Evolutionary conservation across 2,797 vertebrate genomes (phyloP), one percentile per base, ranked within the genome.

Genomic region (Poeciliopsis gracilis): DNA sequence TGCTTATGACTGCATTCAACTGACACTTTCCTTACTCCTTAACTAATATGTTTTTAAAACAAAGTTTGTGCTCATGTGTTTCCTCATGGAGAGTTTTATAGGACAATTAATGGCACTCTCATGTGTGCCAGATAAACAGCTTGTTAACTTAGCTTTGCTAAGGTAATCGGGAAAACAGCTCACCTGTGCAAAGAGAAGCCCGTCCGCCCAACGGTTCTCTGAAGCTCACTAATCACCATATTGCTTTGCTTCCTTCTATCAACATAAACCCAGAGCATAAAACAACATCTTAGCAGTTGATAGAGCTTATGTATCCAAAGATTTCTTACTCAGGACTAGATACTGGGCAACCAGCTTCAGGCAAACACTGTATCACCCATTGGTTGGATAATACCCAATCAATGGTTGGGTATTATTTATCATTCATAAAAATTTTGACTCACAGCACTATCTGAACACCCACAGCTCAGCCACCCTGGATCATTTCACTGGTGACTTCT

Each of bases 401-500:
- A 20, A 3, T 0, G 23, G 8, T 77, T 77, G 45, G 33, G 67
- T 79, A 16, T 82, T 75, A 38, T 79, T 79, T 45, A 46, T 78
- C 75, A 69, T 81, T 80, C 77, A 81, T 80, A 49, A 76, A 76
- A 77, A 73, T 88, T 80, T 78, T 18, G 63, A 78, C 43, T 72
- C 72, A 53, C 51, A 70, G 72, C 69, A 72, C 8, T 2, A 70
- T 46, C 53, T 77, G 72, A 77, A 13, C 71, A 73, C 83, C 59
- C 61, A 9, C 69, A 47, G 33, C 74, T 74, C 33, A 73, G 83
- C 79, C 85, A 80, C 75, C 47, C 81, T 51, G 59, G 43, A 69
- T 72, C 59, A 74, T 82, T 83, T 88, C 87, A 87, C 76, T 83
- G 78, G 11, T 33, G 69, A 87, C 45, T 82, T 69, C 76, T 41